phyloP scores from a whole-genome alignment of 2,888 invertebrate genomes.

The Synanthedon myopaeformis region DNA sequence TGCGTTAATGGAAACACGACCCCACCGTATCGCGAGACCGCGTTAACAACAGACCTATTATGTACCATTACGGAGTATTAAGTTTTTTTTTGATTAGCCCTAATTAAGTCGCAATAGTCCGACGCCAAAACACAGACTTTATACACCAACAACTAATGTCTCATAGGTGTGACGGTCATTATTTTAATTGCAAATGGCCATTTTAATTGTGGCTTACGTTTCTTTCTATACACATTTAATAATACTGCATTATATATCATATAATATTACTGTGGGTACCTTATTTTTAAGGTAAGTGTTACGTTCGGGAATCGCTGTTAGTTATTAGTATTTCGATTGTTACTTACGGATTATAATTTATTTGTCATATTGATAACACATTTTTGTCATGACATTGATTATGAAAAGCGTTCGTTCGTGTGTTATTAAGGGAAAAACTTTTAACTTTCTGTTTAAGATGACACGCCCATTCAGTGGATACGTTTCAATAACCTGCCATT shows the following conservation, averaged over 20 bases:
- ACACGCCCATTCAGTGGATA: too few relatives aligned
- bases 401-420: too few relatives aligned
- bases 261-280: neutral
- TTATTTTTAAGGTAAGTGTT: neutral
- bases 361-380: neutral
- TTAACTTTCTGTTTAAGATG: too few relatives aligned
- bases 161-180: constrained; percentile 67
- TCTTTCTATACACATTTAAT: constrained; percentile 45
- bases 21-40: constrained; percentile 20
- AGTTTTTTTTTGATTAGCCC: constrained; percentile 40
- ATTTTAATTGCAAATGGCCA: constrained; percentile 61
- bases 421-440: too few relatives aligned
- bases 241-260: neutral
- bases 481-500: too few relatives aligned
- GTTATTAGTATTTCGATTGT: neutral
- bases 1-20: neutral
- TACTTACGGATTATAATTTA: neutral
- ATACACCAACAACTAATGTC: constrained; percentile 55
- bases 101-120: constrained; percentile 27
- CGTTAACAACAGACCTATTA: constrained; percentile 23
- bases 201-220: constrained; percentile 52
- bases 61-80: constrained; percentile 33
- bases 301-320: neutral
- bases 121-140: constrained; percentile 54
- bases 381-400: neutral